Conservation (phyloP, 2,888 invertebrate species). For the Xylophagus ater region DNA sequence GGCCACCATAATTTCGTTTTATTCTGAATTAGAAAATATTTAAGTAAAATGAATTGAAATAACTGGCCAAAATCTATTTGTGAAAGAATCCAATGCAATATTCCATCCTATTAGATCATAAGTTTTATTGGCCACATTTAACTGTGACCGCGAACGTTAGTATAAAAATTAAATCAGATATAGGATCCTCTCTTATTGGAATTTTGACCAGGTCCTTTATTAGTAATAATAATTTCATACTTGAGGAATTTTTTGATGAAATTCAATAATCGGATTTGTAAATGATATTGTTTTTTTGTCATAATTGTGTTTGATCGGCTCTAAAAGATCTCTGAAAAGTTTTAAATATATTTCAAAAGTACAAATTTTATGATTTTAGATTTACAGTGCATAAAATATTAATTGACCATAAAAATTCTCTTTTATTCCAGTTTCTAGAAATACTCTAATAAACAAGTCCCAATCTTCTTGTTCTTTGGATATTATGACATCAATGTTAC, state of each 20-base stretch:
- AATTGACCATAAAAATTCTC: conserved; percentile 26
- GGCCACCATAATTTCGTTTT: conserved; percentile 81
- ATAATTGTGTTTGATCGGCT: conserved; percentile 26
- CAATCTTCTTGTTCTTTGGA: conserved; percentile 30
- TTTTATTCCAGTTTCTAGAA: conserved; percentile 32
- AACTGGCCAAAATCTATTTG: no score
- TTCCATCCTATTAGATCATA: no score
- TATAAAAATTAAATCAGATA: no score
- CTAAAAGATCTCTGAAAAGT: conserved; percentile 30
- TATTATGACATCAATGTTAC: conserved; percentile 44
- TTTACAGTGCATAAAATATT: conserved; percentile 28
- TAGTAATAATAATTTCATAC: conserved; percentile 14
- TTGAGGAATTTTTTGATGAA: conserved; percentile 28
- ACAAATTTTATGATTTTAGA: conserved; percentile 2
- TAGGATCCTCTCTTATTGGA: background rate
- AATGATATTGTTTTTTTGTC: conserved; percentile 23
- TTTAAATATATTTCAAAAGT: conserved; percentile 1
- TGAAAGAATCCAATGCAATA: no score
- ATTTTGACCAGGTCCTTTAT: background rate
- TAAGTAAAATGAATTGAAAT: background rate
- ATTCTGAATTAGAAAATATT: conserved; percentile 28
- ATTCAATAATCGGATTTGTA: conserved; percentile 28
- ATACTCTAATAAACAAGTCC: conserved; percentile 38
- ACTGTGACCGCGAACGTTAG: no score
- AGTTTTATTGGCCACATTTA: no score